Evolutionary conservation across 2,888 invertebrate species (phyloP), one percentile per base, ranked within the genome.

Genomic region (Athalia circularis): DNA sequence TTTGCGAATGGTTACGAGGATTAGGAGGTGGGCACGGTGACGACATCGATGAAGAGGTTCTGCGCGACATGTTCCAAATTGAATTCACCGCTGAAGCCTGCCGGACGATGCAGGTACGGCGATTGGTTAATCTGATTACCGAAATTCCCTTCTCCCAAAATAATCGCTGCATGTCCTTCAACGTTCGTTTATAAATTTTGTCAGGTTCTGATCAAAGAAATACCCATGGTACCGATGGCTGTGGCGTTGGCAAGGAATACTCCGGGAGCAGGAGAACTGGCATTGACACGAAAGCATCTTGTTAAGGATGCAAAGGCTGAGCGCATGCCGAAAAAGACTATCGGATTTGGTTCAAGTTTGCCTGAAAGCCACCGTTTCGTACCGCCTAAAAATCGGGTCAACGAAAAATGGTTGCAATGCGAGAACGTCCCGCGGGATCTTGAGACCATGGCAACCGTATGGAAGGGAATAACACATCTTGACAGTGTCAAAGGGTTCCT

Each of bases 401-500:
- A 91, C 65, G 86, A 91, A 65, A 91, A 91, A 82, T 94, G 94
- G 94, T 86, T 93, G 50, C 87, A 90, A 7, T 92, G 93, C 77
- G 91, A 92, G 59, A 87, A 91, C 80, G 92, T 93, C 67, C 93
- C 93, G 0, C 90, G 92, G 72, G 93, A 93, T 65, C 86, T 95
- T 15, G 91, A 92, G 78, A 90, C 92, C 0, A 94, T 94, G 94
- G 90, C 93, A 0, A 91, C 91, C 65, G 92, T 94, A 0, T 94
- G 93, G 93, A 91, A 92, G 11, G 93, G 92, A n/a, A 93, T 94
- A 64, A 91, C 92, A 29, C 91, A 93, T 87, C 90, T 94, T 6
- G 83, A 85, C 11, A 88, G 87, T 79, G 88, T 88, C 1, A 82
- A 81, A 48, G 82, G 86, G 45, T 90, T 89, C 79, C 67, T 84